These are phyloP conservation scores for Anseranas semipalmata DNA, from an alignment of 2,113 vertebrate genomes.

Conservation along the genomic window DNA sequence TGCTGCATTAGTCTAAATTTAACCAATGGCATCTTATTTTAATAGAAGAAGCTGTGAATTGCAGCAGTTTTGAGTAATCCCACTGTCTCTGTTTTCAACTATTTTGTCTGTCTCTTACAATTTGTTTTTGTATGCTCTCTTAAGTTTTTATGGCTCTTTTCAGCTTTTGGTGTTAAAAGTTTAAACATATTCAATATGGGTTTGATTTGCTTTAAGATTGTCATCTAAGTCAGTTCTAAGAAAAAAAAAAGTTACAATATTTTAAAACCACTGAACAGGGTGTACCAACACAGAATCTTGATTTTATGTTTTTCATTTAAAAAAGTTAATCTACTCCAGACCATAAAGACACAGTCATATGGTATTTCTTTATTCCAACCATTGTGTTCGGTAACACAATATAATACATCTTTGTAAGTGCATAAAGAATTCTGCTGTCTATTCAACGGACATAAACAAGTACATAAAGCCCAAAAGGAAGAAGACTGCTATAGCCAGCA, in stretches of 20 bases:
- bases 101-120: neutral
- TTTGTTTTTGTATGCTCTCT: neutral
- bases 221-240: neutral
- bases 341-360: neutral
- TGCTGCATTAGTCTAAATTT: neutral
- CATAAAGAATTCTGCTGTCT: neutral
- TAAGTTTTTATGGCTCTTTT: neutral
- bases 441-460: neutral
- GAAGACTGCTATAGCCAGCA: neutral
- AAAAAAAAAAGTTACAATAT: neutral
- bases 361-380: neutral
- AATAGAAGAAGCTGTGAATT: neutral
- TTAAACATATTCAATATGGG: neutral
- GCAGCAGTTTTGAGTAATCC: neutral
- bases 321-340: constrained; percentile 31
- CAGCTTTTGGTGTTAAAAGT: neutral
- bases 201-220: neutral
- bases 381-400: neutral
- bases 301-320: constrained; percentile 43
- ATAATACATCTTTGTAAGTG: neutral
- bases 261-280: neutral
- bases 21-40: neutral
- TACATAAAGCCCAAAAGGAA: neutral
- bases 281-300: neutral
- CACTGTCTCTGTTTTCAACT: neutral